Conservation (phyloP, 2,888 invertebrate genomes). For the Omphaloscelis lunosa region DNA sequence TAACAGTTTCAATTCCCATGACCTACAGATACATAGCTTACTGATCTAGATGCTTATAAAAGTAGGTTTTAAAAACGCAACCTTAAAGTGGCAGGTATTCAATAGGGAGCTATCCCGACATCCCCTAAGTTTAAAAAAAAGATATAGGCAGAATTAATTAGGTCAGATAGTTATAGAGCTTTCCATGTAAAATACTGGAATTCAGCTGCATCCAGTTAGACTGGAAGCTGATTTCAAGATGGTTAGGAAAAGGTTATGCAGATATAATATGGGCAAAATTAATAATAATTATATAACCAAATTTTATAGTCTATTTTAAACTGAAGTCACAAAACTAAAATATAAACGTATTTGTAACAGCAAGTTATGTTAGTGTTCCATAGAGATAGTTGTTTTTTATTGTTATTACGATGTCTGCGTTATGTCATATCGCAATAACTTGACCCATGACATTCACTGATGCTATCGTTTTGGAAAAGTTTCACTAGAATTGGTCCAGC, state of each 20-base stretch:
- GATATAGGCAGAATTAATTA: neutral
- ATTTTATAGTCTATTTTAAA: neutral
- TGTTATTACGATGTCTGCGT: constrained; percentile 50
- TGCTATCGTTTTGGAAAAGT: constrained; percentile 59
- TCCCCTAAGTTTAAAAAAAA: neutral
- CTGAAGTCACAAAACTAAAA: constrained; percentile 7
- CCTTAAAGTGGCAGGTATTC: neutral
- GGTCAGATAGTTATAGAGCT: neutral
- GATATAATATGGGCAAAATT: neutral
- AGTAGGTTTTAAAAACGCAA: neutral
- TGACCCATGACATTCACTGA: constrained; percentile 61
- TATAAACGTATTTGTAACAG: constrained; percentile 36
- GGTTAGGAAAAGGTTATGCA: neutral
- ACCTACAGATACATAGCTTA: neutral
- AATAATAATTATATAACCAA: neutral
- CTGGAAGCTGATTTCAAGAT: neutral
- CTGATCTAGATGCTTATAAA: neutral
- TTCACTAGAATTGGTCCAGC: constrained; percentile 39
- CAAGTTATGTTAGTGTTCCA: constrained; percentile 33
- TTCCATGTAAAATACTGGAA: neutral
- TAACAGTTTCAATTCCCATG: neutral
- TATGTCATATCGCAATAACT: constrained; percentile 60
- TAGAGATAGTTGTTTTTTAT: constrained; percentile 62
- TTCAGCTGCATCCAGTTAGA: neutral
- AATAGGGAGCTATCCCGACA: neutral